Base-by-base conservation (phyloP, 2,888 invertebrate genomes). In the Laothoe populi region DNA sequence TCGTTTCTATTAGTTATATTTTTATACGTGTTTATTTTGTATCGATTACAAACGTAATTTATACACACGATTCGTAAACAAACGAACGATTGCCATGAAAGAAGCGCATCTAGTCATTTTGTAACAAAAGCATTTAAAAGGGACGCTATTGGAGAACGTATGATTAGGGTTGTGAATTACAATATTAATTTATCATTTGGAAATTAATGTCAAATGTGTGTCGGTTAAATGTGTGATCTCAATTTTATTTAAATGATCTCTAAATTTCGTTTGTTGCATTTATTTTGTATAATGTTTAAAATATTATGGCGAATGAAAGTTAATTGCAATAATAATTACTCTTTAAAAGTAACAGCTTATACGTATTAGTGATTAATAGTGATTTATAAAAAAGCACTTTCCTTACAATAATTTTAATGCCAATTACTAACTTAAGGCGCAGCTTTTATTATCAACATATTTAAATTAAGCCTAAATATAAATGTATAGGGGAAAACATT, bases 121-220 rank as follows among this genome's bases (percentile, higher is more conserved):
- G 80, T 84, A 84, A 84, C 80, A 78, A 72, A 81, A 82, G 82
- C 83, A 86, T 87, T 87, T 85, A 84, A 75, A 78, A 76, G 77
- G 78, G 79, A 79, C 77, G 78, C 75, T 74, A 72, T 76, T 72
- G 75, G 79, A 76, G 75, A 35, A 53, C 35, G 79, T 82, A 85
- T 82, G 87, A 87, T 88, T 88, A 91, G 91, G 91, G 92, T 92
- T 92, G 91, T 92, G 92, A 92, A 82, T 83, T 82, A 87, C 83
- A 87, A 88, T 90, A 87, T 86, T 80, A 57, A 19, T 45, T 77
- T 84, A 82, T 84, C 75, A 70, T 83, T 83, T 81, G 78, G 72
- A 83, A 80, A 79, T 71, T 81, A n/a, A n/a, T n/a, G 26, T 26
- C 26, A 31, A 77, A 81, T 78, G 71, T 67, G 75, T 82, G 78